Conservation (phyloP, 1,140 invertebrate species). For the Mesaphorura yosii region DNA sequence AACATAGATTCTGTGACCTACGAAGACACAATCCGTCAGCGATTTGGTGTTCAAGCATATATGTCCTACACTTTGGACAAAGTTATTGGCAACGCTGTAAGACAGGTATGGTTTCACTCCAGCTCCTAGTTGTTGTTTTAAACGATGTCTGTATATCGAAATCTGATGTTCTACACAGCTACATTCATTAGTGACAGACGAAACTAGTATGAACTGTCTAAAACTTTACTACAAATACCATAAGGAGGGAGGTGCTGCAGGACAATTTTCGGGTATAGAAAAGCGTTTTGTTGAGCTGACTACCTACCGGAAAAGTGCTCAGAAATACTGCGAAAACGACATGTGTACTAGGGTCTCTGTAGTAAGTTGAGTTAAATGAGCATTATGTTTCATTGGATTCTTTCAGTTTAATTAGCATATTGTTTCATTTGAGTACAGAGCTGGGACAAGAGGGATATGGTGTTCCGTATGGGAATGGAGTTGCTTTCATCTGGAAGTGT, state of each 20-base stretch:
- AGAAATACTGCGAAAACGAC: conserved; percentile 38
- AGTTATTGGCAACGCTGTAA: conserved; percentile 77
- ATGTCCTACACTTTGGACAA: conserved; percentile 87
- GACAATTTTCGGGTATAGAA: conserved; percentile 51
- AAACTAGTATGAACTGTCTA: conserved; percentile 65
- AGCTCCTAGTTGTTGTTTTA: no score
- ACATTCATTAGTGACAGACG: conserved; percentile 82
- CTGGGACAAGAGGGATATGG: no score
- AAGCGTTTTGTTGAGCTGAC: conserved; percentile 53
- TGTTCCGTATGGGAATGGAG: no score
- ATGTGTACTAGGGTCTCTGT: not conserved
- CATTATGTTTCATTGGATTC: no score
- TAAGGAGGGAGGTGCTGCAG: conserved; percentile 52
- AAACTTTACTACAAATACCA: conserved; percentile 64
- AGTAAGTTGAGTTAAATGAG: not conserved
- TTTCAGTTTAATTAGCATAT: no score
- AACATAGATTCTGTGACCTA: conserved; percentile 84
- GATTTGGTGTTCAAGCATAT: conserved; percentile 97
- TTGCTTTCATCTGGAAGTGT: no score
- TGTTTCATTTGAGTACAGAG: no score
- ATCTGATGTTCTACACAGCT: no score
- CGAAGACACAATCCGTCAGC: conserved; percentile 88
- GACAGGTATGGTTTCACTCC: no score
- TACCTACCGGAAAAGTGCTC: conserved; percentile 63
- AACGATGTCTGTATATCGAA: no score